Conservation (phyloP, 1,140 invertebrate species). For the Hyphantria cunea region DNA sequence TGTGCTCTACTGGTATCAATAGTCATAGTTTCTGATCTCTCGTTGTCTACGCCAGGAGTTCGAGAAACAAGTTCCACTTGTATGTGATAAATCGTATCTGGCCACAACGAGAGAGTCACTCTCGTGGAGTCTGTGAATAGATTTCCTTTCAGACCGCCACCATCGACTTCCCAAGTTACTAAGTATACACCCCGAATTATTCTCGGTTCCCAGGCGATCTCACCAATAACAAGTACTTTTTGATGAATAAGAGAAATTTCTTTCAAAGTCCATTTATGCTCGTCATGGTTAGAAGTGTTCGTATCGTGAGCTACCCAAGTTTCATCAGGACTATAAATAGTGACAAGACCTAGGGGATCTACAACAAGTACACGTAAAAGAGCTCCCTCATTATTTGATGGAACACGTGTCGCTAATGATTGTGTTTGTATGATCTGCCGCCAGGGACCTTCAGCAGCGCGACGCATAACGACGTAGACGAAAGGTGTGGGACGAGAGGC, state of each 20-base stretch:
- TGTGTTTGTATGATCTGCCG: constrained; percentile 85
- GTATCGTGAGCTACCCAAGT: constrained; percentile 84
- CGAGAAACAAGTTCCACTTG: constrained; percentile 86
- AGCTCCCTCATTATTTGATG: constrained; percentile 82
- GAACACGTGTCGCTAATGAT: constrained; percentile 83
- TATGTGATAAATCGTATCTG: constrained; percentile 90
- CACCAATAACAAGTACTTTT: constrained; percentile 88
- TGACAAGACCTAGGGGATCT: constrained; percentile 84
- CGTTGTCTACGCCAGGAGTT: constrained; percentile 82
- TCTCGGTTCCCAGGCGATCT: constrained; percentile 88
- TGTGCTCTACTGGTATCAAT: constrained; percentile 83
- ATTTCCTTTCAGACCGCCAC: constrained; percentile 91
- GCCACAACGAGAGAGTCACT: constrained; percentile 90
- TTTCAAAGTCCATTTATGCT: constrained; percentile 83
- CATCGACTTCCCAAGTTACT: constrained; percentile 92
- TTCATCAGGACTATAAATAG: constrained; percentile 86
- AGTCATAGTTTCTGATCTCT: constrained; percentile 84
- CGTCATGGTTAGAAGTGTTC: constrained; percentile 78
- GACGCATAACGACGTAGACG: constrained; percentile 87
- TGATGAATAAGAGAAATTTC: constrained; percentile 87
- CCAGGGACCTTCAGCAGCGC: constrained; percentile 84
- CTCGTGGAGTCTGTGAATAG: constrained; percentile 90
- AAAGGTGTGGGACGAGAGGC: constrained; percentile 80
- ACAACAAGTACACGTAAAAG: constrained; percentile 86
- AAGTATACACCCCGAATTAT: constrained; percentile 86